A percentile compares a stretch with the other conserved stretches of the same genome.
These are phyloP conservation scores for Campylorhamphus procurvoides DNA, from an alignment of 2,113 vertebrate genomes.

Conservation along the genomic window DNA sequence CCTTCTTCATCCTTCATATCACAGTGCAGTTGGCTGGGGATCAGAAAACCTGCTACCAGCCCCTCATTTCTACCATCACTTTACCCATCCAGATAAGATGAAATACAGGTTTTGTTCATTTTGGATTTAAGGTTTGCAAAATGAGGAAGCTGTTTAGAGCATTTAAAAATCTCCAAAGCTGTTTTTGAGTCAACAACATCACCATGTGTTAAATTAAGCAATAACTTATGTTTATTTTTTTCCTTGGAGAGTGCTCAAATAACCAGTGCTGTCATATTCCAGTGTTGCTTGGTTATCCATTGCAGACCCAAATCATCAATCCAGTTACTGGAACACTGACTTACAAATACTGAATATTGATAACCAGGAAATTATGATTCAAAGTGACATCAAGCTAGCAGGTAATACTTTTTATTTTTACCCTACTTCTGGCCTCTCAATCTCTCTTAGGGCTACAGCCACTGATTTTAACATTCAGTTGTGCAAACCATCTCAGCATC, in stretches of 20 bases:
- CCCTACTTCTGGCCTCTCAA: background rate
- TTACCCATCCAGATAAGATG: background rate
- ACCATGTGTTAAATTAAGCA: background rate
- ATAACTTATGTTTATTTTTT: background rate
- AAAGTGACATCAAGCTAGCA: background rate
- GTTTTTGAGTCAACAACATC: background rate
- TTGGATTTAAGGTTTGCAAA: background rate
- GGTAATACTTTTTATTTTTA: background rate
- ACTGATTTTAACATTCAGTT: background rate
- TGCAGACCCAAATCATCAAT: background rate
- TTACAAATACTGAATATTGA: background rate
- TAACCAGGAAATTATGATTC: background rate
- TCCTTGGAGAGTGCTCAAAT: background rate
- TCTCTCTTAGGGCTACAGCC: background rate
- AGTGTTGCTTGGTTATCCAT: background rate
- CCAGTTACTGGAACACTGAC: background rate
- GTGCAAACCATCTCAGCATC: background rate
- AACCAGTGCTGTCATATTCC: background rate
- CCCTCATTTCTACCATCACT: background rate
- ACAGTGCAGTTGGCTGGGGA: background rate
- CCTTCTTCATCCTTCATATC: background rate
- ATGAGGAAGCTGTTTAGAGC: background rate
- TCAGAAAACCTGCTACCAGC: background rate
- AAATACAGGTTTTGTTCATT: background rate
- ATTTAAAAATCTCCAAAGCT: background rate